phyloP scores from a whole-genome alignment of 1,140 invertebrate genomes.

The Stegodyphus dumicola region DNA sequence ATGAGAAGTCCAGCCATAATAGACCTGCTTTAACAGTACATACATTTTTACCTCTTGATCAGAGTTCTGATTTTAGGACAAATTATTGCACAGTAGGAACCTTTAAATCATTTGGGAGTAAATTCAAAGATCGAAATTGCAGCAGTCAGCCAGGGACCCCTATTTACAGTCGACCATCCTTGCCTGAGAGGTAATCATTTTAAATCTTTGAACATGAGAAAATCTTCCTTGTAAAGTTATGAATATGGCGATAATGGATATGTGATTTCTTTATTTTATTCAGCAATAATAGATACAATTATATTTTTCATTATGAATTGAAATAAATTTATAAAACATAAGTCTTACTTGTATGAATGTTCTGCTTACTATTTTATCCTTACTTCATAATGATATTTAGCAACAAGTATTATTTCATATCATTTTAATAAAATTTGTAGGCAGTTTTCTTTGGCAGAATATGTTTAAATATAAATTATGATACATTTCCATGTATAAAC shows the following conservation, averaged over 20 bases:
- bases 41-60: slow-evolving; percentile 50
- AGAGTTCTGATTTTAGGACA: slow-evolving; percentile 11
- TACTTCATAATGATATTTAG: too few relatives aligned
- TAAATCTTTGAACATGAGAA: neutral
- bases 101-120: slow-evolving; percentile 54
- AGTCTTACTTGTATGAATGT: too few relatives aligned
- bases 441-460: too few relatives aligned
- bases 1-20: slow-evolving; percentile 39
- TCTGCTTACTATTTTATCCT: too few relatives aligned
- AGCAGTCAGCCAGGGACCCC: slow-evolving; percentile 43
- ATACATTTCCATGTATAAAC: too few relatives aligned
- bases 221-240: neutral
- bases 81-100: slow-evolving; percentile 47
- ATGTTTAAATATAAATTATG: too few relatives aligned
- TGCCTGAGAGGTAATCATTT: slow-evolving; percentile 23
- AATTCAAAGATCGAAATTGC: slow-evolving; percentile 51
- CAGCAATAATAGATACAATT: too few relatives aligned
- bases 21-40: slow-evolving; percentile 51
- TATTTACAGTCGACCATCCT: slow-evolving; percentile 28
- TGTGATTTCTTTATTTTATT: too few relatives aligned
- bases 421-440: too few relatives aligned
- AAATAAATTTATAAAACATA: too few relatives aligned
- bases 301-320: too few relatives aligned
- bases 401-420: too few relatives aligned
- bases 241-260: neutral